Percentiles rank a stretch among this genome's conserved stretches.
Evolutionary conservation across 1,140 invertebrate species (phyloP).

Genomic region (Caenorhabditis latens): DNA sequence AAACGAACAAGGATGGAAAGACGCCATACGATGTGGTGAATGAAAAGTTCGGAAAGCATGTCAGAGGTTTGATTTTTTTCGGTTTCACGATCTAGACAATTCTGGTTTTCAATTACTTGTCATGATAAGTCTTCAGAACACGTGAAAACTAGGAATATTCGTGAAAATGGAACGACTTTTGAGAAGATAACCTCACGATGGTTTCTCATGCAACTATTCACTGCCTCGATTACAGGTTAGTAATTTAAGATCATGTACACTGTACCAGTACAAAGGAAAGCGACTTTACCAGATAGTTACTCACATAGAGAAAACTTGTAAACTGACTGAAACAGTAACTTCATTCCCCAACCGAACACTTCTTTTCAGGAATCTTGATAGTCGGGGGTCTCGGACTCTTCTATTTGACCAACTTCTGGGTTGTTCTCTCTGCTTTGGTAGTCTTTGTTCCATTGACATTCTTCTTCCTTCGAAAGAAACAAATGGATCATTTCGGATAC

Average conservation of each 20-base stretch:
- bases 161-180: not conserved
- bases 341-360: not conserved
- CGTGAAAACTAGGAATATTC: not conserved
- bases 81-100: not conserved
- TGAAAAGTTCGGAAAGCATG: not conserved
- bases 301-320: no score
- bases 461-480: conserved; percentile 12
- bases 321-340: no score
- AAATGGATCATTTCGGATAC: conserved; percentile 37
- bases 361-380: not conserved
- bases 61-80: not conserved
- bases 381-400: not conserved
- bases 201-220: conserved; percentile 10
- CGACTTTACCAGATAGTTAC: no score
- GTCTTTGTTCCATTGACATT: not conserved
- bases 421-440: not conserved
- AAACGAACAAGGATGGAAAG: not conserved
- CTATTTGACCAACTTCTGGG: conserved; percentile 27
- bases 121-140: not conserved
- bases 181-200: not conserved
- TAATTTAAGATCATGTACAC: not conserved
- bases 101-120: not conserved
- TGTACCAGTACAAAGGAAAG: no score
- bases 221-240: conserved; percentile 12
- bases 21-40: not conserved